Conservation (phyloP, 2,113 vertebrate genomes). For the Halichoeres trimaculatus region DNA sequence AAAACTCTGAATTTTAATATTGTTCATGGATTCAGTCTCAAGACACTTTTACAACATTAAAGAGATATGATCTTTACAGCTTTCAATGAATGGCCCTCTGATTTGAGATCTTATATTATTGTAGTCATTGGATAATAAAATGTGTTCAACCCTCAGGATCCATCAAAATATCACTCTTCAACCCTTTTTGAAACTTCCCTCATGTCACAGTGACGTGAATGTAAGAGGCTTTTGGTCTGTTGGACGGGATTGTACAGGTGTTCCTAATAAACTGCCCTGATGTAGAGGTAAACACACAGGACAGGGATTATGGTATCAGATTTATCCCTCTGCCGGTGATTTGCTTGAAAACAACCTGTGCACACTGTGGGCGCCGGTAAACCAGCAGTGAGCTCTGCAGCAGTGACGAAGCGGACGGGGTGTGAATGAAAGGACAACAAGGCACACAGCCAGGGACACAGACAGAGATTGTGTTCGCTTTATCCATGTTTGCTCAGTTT, state of each 20-base stretch:
- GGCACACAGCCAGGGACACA: constrained; percentile 58
- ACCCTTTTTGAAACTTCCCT: not conserved
- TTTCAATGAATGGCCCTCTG: too few species aligned
- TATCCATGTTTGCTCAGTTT: constrained; percentile 80
- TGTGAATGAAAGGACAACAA: constrained; percentile 71
- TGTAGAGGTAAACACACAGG: constrained; percentile 32
- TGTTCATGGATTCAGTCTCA: too few species aligned
- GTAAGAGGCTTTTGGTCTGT: constrained; percentile 15
- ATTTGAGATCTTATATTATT: too few species aligned
- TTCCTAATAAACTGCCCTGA: constrained; percentile 42
- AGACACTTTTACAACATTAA: too few species aligned
- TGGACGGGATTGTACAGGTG: constrained; percentile 55
- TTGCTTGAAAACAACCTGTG: constrained; percentile 47
- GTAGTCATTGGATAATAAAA: too few species aligned
- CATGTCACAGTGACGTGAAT: not conserved
- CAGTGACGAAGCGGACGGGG: constrained; percentile 30
- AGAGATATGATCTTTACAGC: too few species aligned
- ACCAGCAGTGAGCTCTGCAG: constrained; percentile 35
- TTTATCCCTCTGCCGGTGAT: constrained; percentile 41
- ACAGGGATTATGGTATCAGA: constrained; percentile 52
- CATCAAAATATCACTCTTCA: not conserved
- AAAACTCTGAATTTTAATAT: too few species aligned
- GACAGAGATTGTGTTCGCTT: constrained; percentile 66
- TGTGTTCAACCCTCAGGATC: fast-evolving
- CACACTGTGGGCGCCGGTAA: constrained; percentile 14